Evolutionary conservation across 30 jellyfish, hydroid and myxozoan genomes (phyloP).

Genomic region (Aurelia sp.): DNA sequence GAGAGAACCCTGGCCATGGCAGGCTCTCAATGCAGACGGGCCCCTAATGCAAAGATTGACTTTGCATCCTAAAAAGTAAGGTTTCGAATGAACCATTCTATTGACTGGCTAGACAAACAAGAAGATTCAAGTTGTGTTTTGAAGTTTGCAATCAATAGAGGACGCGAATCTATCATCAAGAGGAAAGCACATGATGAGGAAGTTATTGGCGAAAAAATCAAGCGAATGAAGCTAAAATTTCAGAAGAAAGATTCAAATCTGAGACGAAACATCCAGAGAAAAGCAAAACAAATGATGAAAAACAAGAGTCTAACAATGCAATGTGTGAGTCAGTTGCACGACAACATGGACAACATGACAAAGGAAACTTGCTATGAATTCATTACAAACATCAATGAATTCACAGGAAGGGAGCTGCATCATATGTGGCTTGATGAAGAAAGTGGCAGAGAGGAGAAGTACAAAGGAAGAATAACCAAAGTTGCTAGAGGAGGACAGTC

Average conservation of each 20-base stretch:
- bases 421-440: no score
- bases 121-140: no score
- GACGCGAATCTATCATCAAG: background rate
- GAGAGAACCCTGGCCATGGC: conserved; percentile 26
- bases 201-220: no score
- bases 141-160: no score
- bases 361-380: no score
- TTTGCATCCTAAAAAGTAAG: background rate
- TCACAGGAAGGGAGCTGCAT: no score
- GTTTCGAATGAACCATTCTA: conserved; percentile 3
- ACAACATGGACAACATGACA: no score
- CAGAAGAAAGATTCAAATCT: conserved; percentile 9
- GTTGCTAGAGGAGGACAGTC: no score
- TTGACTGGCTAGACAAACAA: background rate
- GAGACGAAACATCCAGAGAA: background rate
- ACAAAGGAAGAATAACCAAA: no score
- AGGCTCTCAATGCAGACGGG: no score
- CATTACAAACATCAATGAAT: no score
- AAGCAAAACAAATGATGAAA: background rate
- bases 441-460: no score
- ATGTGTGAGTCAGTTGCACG: background rate
- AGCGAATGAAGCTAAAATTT: background rate
- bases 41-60: conserved; percentile 19
- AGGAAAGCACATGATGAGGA: background rate
- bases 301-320: background rate